phyloP scores from a whole-genome alignment of 2,797 vertebrate genomes.

The Poeciliopsis gracilis region DNA sequence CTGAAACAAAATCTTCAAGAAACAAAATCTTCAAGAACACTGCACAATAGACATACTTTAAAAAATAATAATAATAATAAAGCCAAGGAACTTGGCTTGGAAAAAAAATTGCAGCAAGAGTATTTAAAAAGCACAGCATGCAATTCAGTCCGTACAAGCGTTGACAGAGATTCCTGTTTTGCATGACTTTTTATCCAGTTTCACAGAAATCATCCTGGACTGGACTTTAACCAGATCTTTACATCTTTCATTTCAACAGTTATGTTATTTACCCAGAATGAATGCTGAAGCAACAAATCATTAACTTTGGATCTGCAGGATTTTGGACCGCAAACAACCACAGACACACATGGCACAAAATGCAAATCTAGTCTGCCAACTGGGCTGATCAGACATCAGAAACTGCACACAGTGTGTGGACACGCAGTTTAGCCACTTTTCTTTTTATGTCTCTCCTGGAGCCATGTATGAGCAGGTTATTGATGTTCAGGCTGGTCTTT shows the following conservation, averaged over 20 bases:
- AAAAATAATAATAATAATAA: background rate
- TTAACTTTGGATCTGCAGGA: background rate
- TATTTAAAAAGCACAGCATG: background rate
- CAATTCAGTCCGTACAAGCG: constrained; percentile 79
- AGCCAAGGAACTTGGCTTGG: background rate
- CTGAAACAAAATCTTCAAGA: background rate
- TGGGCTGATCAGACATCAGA: background rate
- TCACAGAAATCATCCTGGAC: background rate
- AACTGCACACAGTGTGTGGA: background rate
- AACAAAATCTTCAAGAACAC: background rate
- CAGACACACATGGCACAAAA: background rate
- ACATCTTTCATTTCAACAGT: background rate
- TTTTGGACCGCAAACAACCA: background rate
- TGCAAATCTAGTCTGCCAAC: background rate
- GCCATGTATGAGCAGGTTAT: background rate
- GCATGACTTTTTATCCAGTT: constrained; percentile 71
- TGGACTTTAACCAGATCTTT: background rate
- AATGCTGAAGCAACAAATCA: background rate
- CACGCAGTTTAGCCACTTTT: background rate
- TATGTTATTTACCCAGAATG: background rate
- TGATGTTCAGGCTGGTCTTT: background rate
- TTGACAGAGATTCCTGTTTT: constrained; percentile 82
- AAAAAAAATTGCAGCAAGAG: background rate
- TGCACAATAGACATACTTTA: background rate
- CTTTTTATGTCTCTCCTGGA: background rate